phyloP scores from a whole-genome alignment of 2,888 invertebrate genomes.

The Plagodis pulveraria region DNA sequence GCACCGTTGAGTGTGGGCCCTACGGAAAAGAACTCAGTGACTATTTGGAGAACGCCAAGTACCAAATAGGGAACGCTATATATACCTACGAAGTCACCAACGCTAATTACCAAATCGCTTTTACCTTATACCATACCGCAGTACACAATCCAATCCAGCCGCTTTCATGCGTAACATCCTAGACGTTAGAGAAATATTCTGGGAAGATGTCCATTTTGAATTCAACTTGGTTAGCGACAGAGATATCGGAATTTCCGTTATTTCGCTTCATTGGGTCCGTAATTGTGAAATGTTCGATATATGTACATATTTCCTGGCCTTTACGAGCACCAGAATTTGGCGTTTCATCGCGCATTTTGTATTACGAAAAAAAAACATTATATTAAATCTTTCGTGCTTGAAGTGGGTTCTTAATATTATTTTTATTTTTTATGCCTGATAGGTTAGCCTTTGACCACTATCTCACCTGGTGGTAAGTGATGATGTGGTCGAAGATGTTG shows the following conservation, averaged over 20 bases:
- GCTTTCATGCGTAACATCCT: conserved; percentile 13
- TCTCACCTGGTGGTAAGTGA: no score
- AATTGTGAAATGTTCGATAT: conserved; percentile 4
- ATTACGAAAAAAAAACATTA: not conserved
- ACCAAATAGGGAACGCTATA: no score
- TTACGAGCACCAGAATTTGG: not conserved
- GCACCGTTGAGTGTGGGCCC: no score
- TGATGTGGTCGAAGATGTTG: no score
- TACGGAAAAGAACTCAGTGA: no score
- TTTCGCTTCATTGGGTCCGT: conserved; percentile 10
- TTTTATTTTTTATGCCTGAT: no score
- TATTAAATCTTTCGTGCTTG: no score
- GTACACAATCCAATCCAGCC: conserved; percentile 13
- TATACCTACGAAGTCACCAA: no score
- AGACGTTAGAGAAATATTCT: conserved; percentile 12
- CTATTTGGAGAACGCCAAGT: no score
- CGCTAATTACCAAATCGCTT: not conserved
- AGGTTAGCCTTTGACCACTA: no score
- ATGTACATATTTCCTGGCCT: not conserved
- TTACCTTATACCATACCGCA: conserved; percentile 16
- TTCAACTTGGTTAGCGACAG: conserved; percentile 9
- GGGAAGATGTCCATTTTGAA: conserved; percentile 17
- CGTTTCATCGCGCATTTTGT: not conserved
- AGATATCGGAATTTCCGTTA: conserved; percentile 14
- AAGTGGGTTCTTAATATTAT: no score